Conservation (phyloP, 2,797 vertebrate species). For the Periophthalmus magnuspinnatus region DNA sequence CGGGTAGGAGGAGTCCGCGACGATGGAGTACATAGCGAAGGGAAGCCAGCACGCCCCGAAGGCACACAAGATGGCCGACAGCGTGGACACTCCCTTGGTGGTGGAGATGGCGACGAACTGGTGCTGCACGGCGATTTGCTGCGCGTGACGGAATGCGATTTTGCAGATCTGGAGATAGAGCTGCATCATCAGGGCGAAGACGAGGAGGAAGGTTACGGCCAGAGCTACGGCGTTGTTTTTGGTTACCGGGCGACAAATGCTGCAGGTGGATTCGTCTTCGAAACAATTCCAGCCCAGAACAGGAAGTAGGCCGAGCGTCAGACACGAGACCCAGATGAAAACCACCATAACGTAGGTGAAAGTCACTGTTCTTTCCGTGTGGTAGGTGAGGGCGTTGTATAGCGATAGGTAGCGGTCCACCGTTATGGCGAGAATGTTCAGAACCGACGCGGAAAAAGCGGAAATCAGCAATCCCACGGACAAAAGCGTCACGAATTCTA, state of each 20-base stretch:
- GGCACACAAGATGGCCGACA: slow-evolving; percentile 87
- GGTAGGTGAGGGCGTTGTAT: slow-evolving; percentile 90
- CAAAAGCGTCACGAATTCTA: slow-evolving; percentile 80
- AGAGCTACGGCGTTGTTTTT: slow-evolving; percentile 86
- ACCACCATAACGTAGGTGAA: slow-evolving; percentile 84
- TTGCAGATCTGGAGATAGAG: slow-evolving; percentile 92
- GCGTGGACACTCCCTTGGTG: slow-evolving; percentile 89
- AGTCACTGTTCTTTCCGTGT: slow-evolving; percentile 85
- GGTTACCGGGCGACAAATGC: slow-evolving; percentile 86
- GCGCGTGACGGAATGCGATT: slow-evolving; percentile 89
- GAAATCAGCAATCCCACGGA: slow-evolving; percentile 83
- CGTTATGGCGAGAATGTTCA: slow-evolving; percentile 89
- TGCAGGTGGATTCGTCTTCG: slow-evolving; percentile 80
- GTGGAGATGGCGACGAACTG: slow-evolving; percentile 88
- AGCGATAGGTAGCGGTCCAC: slow-evolving; percentile 92
- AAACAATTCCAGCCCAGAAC: slow-evolving; percentile 91
- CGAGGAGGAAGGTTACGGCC: slow-evolving; percentile 85
- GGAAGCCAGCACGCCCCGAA: slow-evolving; percentile 92
- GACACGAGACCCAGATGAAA: slow-evolving; percentile 82
- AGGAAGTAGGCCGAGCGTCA: slow-evolving; percentile 82
- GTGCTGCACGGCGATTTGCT: slow-evolving; percentile 92
- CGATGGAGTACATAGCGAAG: slow-evolving; percentile 87
- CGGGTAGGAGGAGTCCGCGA: slow-evolving; percentile 88
- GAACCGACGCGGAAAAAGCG: slow-evolving; percentile 88
- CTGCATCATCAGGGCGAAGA: slow-evolving; percentile 90